phyloP scores from a whole-genome alignment of 1,140 invertebrate species.

The Rhopalosiphum maidis region DNA sequence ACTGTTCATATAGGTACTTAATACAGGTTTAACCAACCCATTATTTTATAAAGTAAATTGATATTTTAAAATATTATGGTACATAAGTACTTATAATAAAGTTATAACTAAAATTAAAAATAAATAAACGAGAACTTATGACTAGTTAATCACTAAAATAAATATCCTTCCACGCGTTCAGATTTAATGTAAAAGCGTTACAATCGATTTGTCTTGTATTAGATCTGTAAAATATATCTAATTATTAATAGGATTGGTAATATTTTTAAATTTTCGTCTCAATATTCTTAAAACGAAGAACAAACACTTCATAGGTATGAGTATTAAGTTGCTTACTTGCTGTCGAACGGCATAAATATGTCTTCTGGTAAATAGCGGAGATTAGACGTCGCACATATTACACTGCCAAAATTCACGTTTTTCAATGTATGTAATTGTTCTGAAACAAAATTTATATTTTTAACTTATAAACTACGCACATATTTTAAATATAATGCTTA shows the following conservation, averaged over 20 bases:
- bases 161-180: not conserved
- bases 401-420: not conserved
- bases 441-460: not conserved
- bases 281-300: no score
- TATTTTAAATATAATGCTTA: no score
- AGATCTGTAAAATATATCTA: not conserved
- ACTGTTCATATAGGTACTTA: no score
- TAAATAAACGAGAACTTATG: no score
- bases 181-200: not conserved
- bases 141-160: no score
- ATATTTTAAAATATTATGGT: no score
- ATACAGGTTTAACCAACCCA: no score
- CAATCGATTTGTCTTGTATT: not conserved
- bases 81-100: no score
- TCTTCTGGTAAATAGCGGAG: not conserved
- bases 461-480: no score
- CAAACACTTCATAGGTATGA: not conserved
- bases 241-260: not conserved
- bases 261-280: no score
- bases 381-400: conserved; percentile 17
- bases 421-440: conserved; percentile 17
- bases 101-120: no score
- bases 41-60: no score
- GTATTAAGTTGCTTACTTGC: not conserved
- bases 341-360: not conserved